These are phyloP conservation scores for Sardinella longiceps DNA, from an alignment of 2,797 vertebrate species.

Conservation along the genomic window DNA sequence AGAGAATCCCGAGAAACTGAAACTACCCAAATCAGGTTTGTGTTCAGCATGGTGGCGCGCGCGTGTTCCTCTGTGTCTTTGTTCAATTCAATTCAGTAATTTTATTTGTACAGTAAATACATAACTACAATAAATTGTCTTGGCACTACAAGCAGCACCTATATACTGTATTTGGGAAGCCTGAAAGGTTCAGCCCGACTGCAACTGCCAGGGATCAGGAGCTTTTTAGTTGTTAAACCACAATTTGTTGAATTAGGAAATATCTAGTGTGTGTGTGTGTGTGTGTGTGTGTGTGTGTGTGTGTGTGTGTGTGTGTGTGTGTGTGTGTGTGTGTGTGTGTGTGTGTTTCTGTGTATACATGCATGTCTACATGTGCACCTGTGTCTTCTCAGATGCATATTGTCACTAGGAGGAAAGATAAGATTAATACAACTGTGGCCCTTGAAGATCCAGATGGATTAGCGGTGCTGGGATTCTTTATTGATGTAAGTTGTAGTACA, in stretches of 20 bases:
- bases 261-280: neutral
- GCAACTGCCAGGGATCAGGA: too few relatives aligned
- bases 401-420: conserved; percentile 68
- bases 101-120: too few relatives aligned
- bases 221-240: too few relatives aligned
- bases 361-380: neutral
- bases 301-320: conserved; percentile 8
- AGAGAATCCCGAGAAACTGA: conserved; percentile 57
- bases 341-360: neutral
- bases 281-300: neutral
- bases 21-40: conserved; percentile 37
- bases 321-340: neutral
- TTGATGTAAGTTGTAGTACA: conserved; percentile 61
- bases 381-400: conserved; percentile 70
- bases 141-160: too few relatives aligned
- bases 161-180: too few relatives aligned
- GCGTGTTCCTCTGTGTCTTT: too few relatives aligned
- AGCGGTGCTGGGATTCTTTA: conserved; percentile 70
- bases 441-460: conserved; percentile 48
- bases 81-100: too few relatives aligned
- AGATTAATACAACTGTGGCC: conserved; percentile 34
- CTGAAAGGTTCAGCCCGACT: too few relatives aligned
- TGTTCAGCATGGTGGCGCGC: fast-evolving
- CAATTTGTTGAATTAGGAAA: too few relatives aligned
- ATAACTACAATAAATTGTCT: too few relatives aligned